Evolutionary conservation across 2,797 vertebrate genomes (phyloP).

Genomic region (Odontamblyopus lacepedii): DNA sequence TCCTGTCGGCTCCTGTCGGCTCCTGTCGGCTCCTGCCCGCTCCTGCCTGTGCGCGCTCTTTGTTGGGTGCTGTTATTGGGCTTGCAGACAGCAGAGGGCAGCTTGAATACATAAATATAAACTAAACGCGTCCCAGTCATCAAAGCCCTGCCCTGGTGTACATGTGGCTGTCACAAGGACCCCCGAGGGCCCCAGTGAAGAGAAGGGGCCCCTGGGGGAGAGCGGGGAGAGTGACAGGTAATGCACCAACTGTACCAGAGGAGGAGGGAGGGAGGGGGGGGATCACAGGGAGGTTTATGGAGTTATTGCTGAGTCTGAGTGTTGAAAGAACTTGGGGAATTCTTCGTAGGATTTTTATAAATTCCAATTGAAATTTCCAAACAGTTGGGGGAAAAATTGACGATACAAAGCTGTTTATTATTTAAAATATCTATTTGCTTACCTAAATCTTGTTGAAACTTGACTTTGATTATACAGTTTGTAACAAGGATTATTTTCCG

Average conservation of each 20-base stretch:
- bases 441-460: not conserved
- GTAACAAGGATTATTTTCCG: too few species aligned
- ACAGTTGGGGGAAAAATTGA: not conserved
- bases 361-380: not conserved
- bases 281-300: slow-evolving; percentile 47
- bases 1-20: not conserved
- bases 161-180: slow-evolving; percentile 58
- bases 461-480: too few species aligned
- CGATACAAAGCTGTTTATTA: not conserved
- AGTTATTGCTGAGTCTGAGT: slow-evolving; percentile 27
- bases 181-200: slow-evolving; percentile 4
- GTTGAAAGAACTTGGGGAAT: slow-evolving; percentile 31
- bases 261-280: slow-evolving; percentile 53
- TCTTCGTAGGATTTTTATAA: not conserved
- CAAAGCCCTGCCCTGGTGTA: slow-evolving; percentile 56
- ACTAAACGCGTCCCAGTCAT: slow-evolving; percentile 62
- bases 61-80: slow-evolving; percentile 76
- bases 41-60: slow-evolving; percentile 24
- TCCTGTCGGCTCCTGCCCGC: not conserved
- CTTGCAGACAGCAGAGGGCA: slow-evolving; percentile 93
- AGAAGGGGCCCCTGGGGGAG: slow-evolving; percentile 41
- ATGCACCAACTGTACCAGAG: slow-evolving; percentile 57
- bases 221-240: slow-evolving; percentile 57
- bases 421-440: not conserved
- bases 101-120: slow-evolving; percentile 93